Conservation (phyloP, 2,888 invertebrate species). For the Calameuta pallipes region DNA sequence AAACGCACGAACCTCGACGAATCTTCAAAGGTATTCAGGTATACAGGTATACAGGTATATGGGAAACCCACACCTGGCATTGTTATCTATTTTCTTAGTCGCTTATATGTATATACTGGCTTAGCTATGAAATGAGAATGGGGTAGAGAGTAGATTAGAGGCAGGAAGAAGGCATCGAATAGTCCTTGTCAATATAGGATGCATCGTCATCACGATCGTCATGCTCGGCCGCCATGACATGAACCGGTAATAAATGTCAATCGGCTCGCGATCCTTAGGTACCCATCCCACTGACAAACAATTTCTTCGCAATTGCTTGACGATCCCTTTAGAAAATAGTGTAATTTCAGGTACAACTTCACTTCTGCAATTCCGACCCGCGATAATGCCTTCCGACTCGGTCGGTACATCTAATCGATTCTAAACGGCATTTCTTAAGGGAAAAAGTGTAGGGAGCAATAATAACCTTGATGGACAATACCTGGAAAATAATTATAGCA, state of each 20-base stretch:
- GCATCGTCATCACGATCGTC: slow-evolving; percentile 1
- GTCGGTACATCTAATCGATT: slow-evolving; percentile 6
- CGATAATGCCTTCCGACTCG: slow-evolving; percentile 4
- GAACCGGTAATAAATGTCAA: slow-evolving; percentile 6
- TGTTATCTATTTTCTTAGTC: background rate
- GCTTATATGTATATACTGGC: background rate
- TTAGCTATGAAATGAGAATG: background rate
- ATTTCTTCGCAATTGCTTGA: slow-evolving; percentile 8
- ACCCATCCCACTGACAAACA: slow-evolving; percentile 3
- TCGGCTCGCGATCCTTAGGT: background rate
- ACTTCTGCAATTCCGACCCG: slow-evolving; percentile 6
- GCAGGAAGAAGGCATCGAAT: background rate
- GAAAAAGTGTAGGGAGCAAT: background rate
- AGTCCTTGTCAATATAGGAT: background rate
- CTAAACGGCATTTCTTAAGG: slow-evolving; percentile 15
- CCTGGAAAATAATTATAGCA: slow-evolving; percentile 22
- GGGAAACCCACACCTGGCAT: background rate
- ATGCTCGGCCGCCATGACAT: background rate
- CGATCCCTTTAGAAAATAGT: background rate
- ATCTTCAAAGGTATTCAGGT: background rate
- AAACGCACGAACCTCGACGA: background rate
- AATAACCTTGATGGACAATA: slow-evolving; percentile 16
- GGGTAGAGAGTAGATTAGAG: background rate
- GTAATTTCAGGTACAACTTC: background rate
- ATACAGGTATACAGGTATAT: background rate